Evolutionary conservation across 1,140 invertebrate genomes (phyloP).

Genomic region (Samia ricini): DNA sequence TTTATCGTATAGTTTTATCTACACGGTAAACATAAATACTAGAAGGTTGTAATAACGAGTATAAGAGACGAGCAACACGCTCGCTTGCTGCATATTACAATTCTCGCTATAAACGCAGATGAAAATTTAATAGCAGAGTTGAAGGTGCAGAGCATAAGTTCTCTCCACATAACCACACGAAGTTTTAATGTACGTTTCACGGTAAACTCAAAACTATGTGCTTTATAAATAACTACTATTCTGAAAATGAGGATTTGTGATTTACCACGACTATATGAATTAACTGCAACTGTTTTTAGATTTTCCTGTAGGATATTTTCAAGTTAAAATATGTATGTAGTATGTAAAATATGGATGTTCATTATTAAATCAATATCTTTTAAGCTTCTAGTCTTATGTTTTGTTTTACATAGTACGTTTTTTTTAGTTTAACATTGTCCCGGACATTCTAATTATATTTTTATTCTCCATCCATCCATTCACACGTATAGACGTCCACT

Average conservation of each 20-base stretch:
- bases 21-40: background rate
- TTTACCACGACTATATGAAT: background rate
- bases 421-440: too few species aligned
- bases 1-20: background rate
- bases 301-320: too few species aligned
- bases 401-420: too few species aligned
- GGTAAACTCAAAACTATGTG: slow-evolving; percentile 16
- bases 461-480: too few species aligned
- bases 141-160: slow-evolving; percentile 6
- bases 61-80: background rate
- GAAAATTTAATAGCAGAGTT: slow-evolving; percentile 21
- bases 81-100: background rate
- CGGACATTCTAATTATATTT: too few species aligned
- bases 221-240: too few species aligned
- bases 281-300: background rate
- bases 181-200: slow-evolving; percentile 23
- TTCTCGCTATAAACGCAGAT: slow-evolving; percentile 5
- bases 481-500: too few species aligned
- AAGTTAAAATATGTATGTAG: too few species aligned
- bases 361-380: too few species aligned
- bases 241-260: slow-evolving; percentile 2
- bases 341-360: too few species aligned
- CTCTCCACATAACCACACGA: slow-evolving; percentile 2
- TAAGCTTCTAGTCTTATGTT: too few species aligned
- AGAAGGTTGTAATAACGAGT: background rate